A percentile compares a stretch with the other conserved stretches of the same genome.
Evolutionary conservation across 2,797 vertebrate genomes (phyloP).

Genomic region (Synaphobranchus kaupii): DNA sequence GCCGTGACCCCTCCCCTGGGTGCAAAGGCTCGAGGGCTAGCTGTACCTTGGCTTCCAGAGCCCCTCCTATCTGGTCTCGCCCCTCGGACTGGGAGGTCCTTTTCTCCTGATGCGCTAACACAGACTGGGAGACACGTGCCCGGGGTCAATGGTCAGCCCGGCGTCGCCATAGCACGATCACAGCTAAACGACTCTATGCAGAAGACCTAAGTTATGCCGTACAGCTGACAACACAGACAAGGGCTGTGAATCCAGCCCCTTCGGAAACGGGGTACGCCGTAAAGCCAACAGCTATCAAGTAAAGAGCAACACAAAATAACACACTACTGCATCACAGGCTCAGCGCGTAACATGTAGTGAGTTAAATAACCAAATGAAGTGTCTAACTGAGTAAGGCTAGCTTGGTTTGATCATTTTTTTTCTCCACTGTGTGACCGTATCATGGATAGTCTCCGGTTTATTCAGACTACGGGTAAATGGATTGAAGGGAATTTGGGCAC

Average conservation of each 20-base stretch:
- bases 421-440: too few relatives aligned
- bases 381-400: neutral
- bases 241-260: too few relatives aligned
- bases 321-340: neutral
- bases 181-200: conserved; percentile 53
- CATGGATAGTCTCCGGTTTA: conserved; percentile 1
- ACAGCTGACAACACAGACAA: too few relatives aligned
- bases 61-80: conserved; percentile 64
- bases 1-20: conserved; percentile 22
- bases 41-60: conserved; percentile 64
- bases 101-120: conserved; percentile 64
- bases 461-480: neutral
- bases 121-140: conserved; percentile 63
- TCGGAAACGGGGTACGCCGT: too few relatives aligned
- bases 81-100: conserved; percentile 64
- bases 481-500: neutral
- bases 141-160: conserved; percentile 53
- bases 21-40: conserved; percentile 53
- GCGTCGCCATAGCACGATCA: conserved; percentile 28
- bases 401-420: neutral
- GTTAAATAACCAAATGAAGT: neutral
- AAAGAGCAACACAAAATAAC: neutral
- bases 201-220: conserved; percentile 32
- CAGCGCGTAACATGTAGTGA: too few relatives aligned
- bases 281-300: conserved; percentile 3